Evolutionary conservation across 2,113 vertebrate genomes (phyloP), one percentile per base, ranked within the genome.

Genomic region (Hippocampus barbouri): DNA sequence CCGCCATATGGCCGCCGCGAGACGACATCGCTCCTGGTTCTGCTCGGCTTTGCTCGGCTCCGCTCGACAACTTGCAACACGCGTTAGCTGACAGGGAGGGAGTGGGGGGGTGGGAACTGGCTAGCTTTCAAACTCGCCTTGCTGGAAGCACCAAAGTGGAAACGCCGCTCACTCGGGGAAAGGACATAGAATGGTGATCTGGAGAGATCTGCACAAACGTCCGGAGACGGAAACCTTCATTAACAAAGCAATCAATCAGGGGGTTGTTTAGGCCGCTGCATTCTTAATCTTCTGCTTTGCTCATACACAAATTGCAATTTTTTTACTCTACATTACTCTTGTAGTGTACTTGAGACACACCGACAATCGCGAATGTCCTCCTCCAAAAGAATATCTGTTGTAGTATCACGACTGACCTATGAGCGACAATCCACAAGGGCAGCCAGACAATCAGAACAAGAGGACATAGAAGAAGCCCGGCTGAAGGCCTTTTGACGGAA

Each of bases 1-100:
- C 79, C 86, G 85, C 87, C 90, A 92, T 92, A 92, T 91, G 91
- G 90, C 85, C 68, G 69, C 71, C 81, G 71, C 51, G 63, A 85
- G 77, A 89, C 80, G 86, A 83, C 72, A 80, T 81, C 27, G 82
- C 84, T 82, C 41, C 75, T 66, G 73, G 90, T 89, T 89, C 83
- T 83, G 84, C 82, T 80, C 81, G 67, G 68, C 73, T 73, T 80
- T 89, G 85, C 86, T 84, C 61, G 73, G 81, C 78, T 86, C 83
- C 70, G 64, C 82, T 79, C 47, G 30, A 83, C 73, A 85, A 89
- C 86, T 82, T 70, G 77, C 75, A 83, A 88, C 83, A 89, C 62
- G 81, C 80, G 63, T 87, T 82, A 21, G 66, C 45, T 75, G 43
- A 60, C 53, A 45, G 12, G 27, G 23, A 51, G 5, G 47, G 3